phyloP scores from a whole-genome alignment of 2,888 invertebrate species.

The Yponomeuta plumbellus region DNA sequence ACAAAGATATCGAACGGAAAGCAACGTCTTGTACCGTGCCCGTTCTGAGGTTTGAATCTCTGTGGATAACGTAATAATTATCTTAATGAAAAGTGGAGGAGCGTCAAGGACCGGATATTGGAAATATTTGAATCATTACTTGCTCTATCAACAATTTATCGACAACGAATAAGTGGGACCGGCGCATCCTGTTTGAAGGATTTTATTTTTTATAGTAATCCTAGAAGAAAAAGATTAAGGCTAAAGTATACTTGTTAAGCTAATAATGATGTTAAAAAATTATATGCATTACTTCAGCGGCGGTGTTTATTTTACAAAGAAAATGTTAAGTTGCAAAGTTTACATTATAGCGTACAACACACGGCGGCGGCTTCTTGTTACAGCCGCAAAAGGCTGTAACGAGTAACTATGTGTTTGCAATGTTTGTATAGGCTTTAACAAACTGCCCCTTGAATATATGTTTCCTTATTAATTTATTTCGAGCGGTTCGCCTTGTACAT shows the following conservation, averaged over 20 bases:
- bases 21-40: not conserved
- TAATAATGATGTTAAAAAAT: not conserved
- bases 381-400: not conserved
- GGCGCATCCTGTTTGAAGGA: not conserved
- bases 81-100: not conserved
- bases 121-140: slow-evolving; percentile 34
- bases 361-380: not conserved
- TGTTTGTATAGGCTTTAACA: not conserved
- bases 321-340: not conserved
- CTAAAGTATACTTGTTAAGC: too few relatives aligned
- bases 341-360: too few relatives aligned
- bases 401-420: not conserved
- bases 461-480: slow-evolving; percentile 1
- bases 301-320: not conserved
- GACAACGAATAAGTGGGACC: not conserved
- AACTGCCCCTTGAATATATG: not conserved
- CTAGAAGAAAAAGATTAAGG: too few relatives aligned
- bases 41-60: not conserved
- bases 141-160: not conserved
- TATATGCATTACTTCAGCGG: not conserved
- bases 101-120: slow-evolving; percentile 33
- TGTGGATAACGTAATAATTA: not conserved
- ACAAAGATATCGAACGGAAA: too few relatives aligned
- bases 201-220: too few relatives aligned
- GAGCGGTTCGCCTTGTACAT: not conserved